Percentiles rank a stretch among this genome's conserved stretches.
Conservation (phyloP, 2,113 vertebrate species). For the Prochilodus magdalenae region DNA sequence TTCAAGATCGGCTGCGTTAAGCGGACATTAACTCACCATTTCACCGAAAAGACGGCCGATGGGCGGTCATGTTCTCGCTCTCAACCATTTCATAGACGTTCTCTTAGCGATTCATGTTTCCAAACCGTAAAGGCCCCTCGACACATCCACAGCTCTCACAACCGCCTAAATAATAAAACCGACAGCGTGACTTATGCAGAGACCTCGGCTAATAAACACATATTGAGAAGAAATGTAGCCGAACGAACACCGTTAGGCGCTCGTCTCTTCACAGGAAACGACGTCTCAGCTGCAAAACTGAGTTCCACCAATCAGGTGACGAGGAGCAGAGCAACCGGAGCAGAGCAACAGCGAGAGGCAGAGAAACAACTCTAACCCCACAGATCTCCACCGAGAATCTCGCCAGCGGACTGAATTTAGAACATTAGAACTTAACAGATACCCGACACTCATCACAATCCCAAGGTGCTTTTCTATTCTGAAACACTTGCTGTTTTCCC, state of each 20-base stretch:
- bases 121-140: background rate
- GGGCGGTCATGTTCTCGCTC: background rate
- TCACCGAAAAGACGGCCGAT: background rate
- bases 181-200: background rate
- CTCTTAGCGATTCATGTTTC: background rate
- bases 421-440: too few species aligned
- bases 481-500: too few species aligned
- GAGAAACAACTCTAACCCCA: too few species aligned
- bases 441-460: too few species aligned
- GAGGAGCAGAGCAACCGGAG: background rate
- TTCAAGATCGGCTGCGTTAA: too few species aligned
- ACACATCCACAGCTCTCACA: background rate
- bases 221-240: background rate
- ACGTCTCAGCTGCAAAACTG: conserved; percentile 39
- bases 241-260: background rate
- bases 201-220: background rate
- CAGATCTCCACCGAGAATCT: too few species aligned
- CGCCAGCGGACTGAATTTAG: too few species aligned
- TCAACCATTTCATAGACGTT: background rate
- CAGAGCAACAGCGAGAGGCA: too few species aligned
- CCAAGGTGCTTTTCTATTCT: too few species aligned
- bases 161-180: background rate
- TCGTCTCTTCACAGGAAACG: conserved; percentile 48
- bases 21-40: conserved; percentile 22
- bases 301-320: conserved; percentile 35